phyloP scores from a whole-genome alignment of 2,797 vertebrate species.

The Botia almorhae region DNA sequence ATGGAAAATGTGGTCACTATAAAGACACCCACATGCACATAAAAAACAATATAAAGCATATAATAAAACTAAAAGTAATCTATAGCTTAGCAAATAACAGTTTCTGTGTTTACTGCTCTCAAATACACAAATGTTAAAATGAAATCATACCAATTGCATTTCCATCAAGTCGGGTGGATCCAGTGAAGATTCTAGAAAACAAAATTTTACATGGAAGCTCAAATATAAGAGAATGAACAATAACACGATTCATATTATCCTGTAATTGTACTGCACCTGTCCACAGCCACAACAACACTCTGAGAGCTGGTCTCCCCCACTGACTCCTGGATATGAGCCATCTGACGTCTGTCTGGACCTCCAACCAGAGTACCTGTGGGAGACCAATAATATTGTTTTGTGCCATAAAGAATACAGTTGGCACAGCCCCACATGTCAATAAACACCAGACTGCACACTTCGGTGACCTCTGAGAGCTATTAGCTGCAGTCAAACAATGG shows the following conservation, averaged over 20 bases:
- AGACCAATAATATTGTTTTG: constrained; percentile 46
- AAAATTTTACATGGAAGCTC: constrained; percentile 15
- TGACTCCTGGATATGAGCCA: constrained; percentile 94
- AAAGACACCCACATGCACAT: neutral
- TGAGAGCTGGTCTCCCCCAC: constrained; percentile 97
- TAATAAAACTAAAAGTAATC: neutral
- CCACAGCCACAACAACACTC: constrained; percentile 95
- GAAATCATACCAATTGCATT: constrained; percentile 88
- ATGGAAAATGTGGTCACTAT: neutral
- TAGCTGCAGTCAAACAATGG: neutral
- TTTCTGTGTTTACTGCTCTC: neutral
- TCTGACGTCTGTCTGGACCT: constrained; percentile 89
- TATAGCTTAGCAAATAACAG: neutral
- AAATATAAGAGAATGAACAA: neutral
- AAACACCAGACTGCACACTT: neutral
- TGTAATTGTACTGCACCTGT: constrained; percentile 80
- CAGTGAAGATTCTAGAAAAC: constrained; percentile 90
- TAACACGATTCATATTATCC: neutral
- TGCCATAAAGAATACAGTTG: neutral
- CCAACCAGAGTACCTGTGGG: constrained; percentile 89
- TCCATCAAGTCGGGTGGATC: constrained; percentile 92
- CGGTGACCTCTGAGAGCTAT: neutral
- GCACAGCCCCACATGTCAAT: neutral
- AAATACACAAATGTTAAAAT: neutral
- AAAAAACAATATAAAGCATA: neutral